Evolutionary conservation across 2,797 vertebrate genomes (phyloP), one percentile per base, ranked within the genome.

Genomic region (Xenops minutus): DNA sequence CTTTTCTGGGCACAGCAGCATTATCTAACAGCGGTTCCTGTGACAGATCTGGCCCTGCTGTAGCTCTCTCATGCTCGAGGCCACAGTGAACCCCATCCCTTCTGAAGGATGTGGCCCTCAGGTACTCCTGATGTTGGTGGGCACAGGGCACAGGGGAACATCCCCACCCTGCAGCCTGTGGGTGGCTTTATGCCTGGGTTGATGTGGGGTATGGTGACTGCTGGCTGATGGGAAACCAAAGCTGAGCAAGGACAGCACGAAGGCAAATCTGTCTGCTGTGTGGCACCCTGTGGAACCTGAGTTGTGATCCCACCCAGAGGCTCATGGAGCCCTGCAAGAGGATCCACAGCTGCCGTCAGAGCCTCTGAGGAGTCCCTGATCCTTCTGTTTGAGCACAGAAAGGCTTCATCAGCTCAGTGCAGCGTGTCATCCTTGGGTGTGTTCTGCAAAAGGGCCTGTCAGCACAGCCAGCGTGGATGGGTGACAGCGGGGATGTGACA

Each of bases 251-350:
- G 22, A 2, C 34, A 56, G 59, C 36, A 2, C 4, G 26, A 37
- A 39, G 10, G 27, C 22, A 2, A 10, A 23, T 20, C 26, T 8
- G 2, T 8, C 44, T 51, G 62, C 74, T 27, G 2, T 14, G 2
- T 13, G 61, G 58, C 48, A 46, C 34, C 64, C 63, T 46, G 0
- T 49, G 10, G 6, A 0, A 8, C 14, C 13, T 0, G 4, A 5
- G 34, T 1, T 43, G 32, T 27, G 30, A 39, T 23, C 54, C 43
- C 46, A 4, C 2, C 4, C 24, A 3, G 32, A 27, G 62, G 58
- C 46, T 71, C 8, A 0, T 27, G 46, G 46, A 27, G 26, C 36
- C 71, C 74, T 48, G 3, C 2, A 46, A 8, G 32, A n/a, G 79
- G 27, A 44, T 37, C 61, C 0, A 1, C 20, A 55, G 27, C 37